Percentiles rank a stretch among this genome's conserved stretches.
These are phyloP conservation scores for Slavum lentiscoides DNA, from an alignment of 2,888 invertebrate species.

Conservation along the genomic window DNA sequence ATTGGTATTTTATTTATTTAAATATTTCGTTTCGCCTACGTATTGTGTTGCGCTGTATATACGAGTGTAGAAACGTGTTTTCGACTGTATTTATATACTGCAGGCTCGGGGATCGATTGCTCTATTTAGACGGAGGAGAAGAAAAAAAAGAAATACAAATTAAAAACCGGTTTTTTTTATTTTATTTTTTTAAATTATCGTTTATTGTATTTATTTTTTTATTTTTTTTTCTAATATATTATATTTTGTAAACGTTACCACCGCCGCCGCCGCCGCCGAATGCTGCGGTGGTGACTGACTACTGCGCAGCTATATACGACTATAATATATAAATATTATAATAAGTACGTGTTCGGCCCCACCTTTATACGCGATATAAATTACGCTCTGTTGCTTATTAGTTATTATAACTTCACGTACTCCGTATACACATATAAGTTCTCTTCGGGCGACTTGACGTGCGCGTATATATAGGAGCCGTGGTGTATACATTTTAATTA, in stretches of 20 bases:
- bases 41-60: too few species aligned
- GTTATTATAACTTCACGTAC: too few species aligned
- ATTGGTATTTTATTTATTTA: too few species aligned
- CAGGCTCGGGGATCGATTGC: not conserved
- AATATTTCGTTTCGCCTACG: not conserved
- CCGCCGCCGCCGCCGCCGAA: too few species aligned
- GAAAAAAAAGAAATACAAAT: too few species aligned
- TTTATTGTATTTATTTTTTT: slow-evolving; percentile 9
- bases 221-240: not conserved
- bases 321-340: too few species aligned
- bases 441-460: too few species aligned
- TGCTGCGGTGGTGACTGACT: slow-evolving; percentile 2
- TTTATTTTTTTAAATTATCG: slow-evolving; percentile 24
- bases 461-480: not conserved
- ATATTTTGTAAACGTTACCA: not conserved
- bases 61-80: slow-evolving; percentile 14
- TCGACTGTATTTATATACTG: not conserved
- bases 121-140: slow-evolving; percentile 15
- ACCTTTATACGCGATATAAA: not conserved
- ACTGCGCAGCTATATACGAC: not conserved
- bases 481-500: not conserved
- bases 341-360: not conserved
- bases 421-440: too few species aligned
- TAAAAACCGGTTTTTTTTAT: slow-evolving; percentile 34
- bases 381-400: not conserved